Evolutionary conservation across 2,113 vertebrate species (phyloP).

Genomic region (Pseudopodoces humilis): DNA sequence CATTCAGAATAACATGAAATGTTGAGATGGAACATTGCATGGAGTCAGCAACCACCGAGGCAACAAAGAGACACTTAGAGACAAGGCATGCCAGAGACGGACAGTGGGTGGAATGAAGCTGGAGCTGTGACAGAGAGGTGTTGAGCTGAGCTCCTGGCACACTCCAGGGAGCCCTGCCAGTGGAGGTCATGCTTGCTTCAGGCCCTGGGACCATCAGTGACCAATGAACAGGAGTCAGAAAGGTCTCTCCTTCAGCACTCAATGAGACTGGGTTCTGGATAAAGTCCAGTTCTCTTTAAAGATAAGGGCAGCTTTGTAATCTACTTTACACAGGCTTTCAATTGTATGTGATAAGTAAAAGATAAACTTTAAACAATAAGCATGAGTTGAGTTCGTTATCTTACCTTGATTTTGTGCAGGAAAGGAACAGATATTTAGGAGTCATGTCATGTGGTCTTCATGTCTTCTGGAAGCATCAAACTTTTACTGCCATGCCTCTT

Average conservation of each 20-base stretch:
- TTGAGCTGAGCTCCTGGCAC: fast-evolving
- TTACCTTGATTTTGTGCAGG: neutral
- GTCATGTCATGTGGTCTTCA: neutral
- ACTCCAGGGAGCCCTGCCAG: fast-evolving
- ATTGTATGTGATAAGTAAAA: neutral
- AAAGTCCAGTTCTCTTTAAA: neutral
- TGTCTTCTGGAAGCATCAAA: neutral
- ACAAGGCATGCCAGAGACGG: fast-evolving
- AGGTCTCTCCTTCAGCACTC: neutral
- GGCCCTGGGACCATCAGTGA: neutral
- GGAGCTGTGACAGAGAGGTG: neutral
- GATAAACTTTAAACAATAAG: neutral
- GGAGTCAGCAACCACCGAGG: neutral
- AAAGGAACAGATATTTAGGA: neutral
- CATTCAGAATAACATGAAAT: neutral
- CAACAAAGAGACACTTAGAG: neutral
- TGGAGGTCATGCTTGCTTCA: neutral
- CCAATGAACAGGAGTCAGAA: neutral
- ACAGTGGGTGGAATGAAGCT: fast-evolving
- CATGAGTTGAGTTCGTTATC: neutral
- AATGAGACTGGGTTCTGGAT: neutral
- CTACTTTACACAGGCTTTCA: neutral
- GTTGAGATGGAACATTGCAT: fast-evolving
- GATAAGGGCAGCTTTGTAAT: neutral
- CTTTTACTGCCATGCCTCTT: neutral